Percentiles rank a stretch among this genome's conserved stretches.
phyloP scores from a whole-genome alignment of 2,113 vertebrate genomes.

The Brachyhypopomus occidentalis region DNA sequence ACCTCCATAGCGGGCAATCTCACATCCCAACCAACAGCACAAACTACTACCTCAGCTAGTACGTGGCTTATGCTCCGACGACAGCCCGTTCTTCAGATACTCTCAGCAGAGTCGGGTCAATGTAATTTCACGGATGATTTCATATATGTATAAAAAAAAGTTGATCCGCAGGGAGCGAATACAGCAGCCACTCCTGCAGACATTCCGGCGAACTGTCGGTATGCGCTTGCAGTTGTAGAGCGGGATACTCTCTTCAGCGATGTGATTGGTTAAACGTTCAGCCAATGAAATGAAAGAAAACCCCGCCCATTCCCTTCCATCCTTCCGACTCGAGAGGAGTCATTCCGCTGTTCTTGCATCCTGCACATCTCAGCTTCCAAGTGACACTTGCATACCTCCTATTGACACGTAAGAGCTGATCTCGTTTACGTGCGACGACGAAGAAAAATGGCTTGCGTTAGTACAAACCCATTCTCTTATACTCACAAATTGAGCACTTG shows the following conservation, averaged over 20 bases:
- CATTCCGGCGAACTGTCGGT: slow-evolving; percentile 12
- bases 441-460: background rate
- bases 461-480: background rate
- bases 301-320: slow-evolving; percentile 40
- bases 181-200: background rate
- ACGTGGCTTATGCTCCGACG: slow-evolving; percentile 61
- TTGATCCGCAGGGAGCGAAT: no score
- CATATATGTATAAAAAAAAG: no score
- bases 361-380: background rate
- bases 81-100: background rate
- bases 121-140: no score
- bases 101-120: background rate
- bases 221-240: slow-evolving; percentile 43
- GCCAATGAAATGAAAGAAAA: slow-evolving; percentile 53
- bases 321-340: background rate
- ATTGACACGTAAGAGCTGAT: background rate
- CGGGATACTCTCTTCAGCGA: slow-evolving; percentile 39
- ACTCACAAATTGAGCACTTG: background rate
- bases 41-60: slow-evolving; percentile 99
- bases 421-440: background rate
- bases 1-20: slow-evolving; percentile 97
- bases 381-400: background rate
- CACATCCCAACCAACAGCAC: slow-evolving; percentile 99
- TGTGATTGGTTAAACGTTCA: slow-evolving; percentile 34
- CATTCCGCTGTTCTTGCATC: background rate